These are phyloP conservation scores for Dryadula phaetusa DNA, from an alignment of 2,888 invertebrate species.

Conservation along the genomic window DNA sequence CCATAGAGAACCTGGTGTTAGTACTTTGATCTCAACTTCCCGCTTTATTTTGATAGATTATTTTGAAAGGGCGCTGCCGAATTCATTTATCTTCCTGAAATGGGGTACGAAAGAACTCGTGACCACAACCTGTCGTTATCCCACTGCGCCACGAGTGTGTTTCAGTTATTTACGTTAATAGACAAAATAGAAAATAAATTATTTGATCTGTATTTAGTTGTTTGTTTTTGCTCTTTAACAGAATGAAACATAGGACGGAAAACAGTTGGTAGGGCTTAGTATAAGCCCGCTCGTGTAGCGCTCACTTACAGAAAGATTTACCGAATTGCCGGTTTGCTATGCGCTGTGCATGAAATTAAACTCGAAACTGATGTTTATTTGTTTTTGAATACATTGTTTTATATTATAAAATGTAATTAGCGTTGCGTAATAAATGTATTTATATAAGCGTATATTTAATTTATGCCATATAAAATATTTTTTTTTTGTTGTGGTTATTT, in stretches of 20 bases:
- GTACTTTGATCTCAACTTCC: too few species aligned
- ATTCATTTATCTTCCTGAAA: too few species aligned
- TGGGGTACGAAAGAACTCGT: too few species aligned
- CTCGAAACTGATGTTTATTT: slow-evolving; percentile 5
- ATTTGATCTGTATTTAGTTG: slow-evolving; percentile 20
- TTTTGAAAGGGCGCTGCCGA: too few species aligned
- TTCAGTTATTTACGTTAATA: not conserved
- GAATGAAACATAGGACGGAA: slow-evolving; percentile 46
- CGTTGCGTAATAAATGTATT: not conserved
- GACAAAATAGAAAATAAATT: not conserved
- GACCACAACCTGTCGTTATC: too few species aligned
- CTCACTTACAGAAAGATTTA: slow-evolving; percentile 52
- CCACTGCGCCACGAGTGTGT: too few species aligned
- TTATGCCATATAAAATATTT: too few species aligned
- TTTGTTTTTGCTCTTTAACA: slow-evolving; percentile 34
- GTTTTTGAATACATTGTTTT: not conserved
- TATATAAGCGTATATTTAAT: not conserved
- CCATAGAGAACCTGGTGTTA: too few species aligned
- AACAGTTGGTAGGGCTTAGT: slow-evolving; percentile 50
- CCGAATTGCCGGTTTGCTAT: slow-evolving; percentile 45
- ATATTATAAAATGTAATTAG: not conserved
- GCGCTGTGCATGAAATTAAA: slow-evolving; percentile 28
- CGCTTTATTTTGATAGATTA: too few species aligned
- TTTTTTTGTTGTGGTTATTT: slow-evolving; percentile 30
- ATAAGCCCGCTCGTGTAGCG: slow-evolving; percentile 48